phyloP scores from a whole-genome alignment of 2,113 vertebrate genomes.

The Desmodus rotundus region DNA sequence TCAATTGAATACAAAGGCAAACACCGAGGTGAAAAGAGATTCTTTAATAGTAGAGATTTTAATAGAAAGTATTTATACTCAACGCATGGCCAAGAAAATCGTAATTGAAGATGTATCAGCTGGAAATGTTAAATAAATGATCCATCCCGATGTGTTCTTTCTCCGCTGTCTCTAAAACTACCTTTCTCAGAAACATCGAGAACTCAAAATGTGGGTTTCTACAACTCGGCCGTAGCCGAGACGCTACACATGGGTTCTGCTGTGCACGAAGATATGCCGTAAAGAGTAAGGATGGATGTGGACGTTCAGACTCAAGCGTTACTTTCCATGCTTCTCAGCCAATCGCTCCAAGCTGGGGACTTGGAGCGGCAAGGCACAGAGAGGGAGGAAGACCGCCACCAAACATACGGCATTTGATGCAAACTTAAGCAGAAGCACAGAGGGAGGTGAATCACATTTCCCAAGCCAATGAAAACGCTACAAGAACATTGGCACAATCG shows the following conservation, averaged over 20 bases:
- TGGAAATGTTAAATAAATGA: not conserved
- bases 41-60: not conserved
- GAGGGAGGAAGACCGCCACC: not conserved
- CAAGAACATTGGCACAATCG: not conserved
- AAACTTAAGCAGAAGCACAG: not conserved
- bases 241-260: not conserved
- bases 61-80: not conserved
- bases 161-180: not conserved
- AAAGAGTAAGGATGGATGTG: not conserved
- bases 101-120: not conserved
- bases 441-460: not conserved
- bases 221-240: not conserved
- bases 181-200: slow-evolving; percentile 17
- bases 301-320: not conserved
- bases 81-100: not conserved
- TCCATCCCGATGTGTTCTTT: not conserved
- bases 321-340: not conserved
- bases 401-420: not conserved
- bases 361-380: not conserved
- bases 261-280: not conserved
- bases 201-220: not conserved
- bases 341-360: not conserved
- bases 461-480: not conserved
- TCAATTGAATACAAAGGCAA: not conserved
- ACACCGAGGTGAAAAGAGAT: not conserved